A percentile compares a stretch with the other conserved stretches of the same genome.
Evolutionary conservation across 2,113 vertebrate species (phyloP).

Genomic region (Oreochromis tanganicae): DNA sequence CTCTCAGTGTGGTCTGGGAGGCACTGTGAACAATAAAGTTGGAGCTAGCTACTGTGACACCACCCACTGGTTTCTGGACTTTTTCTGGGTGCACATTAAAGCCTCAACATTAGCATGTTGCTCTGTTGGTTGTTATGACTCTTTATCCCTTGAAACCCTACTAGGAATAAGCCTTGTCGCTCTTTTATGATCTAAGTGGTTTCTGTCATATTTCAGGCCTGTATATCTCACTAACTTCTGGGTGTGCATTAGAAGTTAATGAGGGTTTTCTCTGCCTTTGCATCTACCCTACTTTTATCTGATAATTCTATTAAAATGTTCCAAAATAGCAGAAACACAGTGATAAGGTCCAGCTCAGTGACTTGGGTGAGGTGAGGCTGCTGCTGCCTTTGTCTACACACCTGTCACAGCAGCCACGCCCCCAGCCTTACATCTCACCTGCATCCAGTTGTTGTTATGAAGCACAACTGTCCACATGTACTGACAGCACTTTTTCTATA

Average conservation of each 20-base stretch:
- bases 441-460: not conserved
- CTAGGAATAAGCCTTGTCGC: not conserved
- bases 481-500: not conserved
- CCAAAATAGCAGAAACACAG: not conserved
- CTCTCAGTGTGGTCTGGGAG: not conserved
- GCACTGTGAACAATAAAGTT: not conserved
- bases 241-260: not conserved
- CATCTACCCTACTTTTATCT: not conserved
- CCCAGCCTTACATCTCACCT: not conserved
- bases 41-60: not conserved
- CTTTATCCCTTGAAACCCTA: not conserved
- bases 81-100: not conserved
- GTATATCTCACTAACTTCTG: not conserved
- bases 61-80: not conserved
- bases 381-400: rapidly evolving
- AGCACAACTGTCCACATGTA: not conserved
- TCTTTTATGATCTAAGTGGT: not conserved
- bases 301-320: not conserved
- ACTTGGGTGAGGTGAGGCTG: not conserved
- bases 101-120: not conserved
- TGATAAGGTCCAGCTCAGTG: not conserved
- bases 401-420: not conserved
- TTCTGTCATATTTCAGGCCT: not conserved
- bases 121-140: not conserved
- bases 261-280: not conserved